Percentiles rank a stretch among this genome's conserved stretches.
phyloP scores from a whole-genome alignment of 2,113 vertebrate genomes.

The Pelecanus crispus region DNA sequence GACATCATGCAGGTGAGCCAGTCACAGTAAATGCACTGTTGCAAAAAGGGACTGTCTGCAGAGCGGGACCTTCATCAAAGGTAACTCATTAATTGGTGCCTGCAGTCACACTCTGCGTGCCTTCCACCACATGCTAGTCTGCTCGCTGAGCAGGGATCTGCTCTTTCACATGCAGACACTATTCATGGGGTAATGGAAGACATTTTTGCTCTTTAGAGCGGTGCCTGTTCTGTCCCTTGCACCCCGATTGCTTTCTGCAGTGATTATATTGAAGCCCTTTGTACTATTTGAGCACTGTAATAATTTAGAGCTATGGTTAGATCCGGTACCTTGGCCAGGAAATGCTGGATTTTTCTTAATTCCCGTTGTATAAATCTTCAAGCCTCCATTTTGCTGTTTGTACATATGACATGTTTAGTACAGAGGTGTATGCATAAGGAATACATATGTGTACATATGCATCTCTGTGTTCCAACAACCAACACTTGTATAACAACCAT shows the following conservation, averaged over 20 bases:
- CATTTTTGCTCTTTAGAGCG: not conserved
- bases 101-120: not conserved
- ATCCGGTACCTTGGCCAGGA: not conserved
- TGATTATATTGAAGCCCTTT: not conserved
- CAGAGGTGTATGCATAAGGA: not conserved
- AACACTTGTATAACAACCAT: not conserved
- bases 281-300: not conserved
- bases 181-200: not conserved
- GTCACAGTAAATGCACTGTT: not conserved
- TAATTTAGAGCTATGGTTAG: not conserved
- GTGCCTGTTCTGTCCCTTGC: not conserved
- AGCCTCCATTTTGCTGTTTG: not conserved
- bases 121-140: accelerated
- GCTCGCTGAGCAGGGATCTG: not conserved
- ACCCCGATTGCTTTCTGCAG: not conserved
- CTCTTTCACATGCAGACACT: not conserved
- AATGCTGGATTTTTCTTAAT: not conserved
- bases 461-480: not conserved
- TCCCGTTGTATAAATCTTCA: not conserved
- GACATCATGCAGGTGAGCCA: not conserved
- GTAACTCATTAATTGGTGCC: not conserved
- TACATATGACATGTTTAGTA: not conserved
- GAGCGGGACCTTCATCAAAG: not conserved
- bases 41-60: not conserved
- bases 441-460: not conserved